phyloP scores from a whole-genome alignment of 2,888 invertebrate genomes.

The Agriopis leucophaearia region DNA sequence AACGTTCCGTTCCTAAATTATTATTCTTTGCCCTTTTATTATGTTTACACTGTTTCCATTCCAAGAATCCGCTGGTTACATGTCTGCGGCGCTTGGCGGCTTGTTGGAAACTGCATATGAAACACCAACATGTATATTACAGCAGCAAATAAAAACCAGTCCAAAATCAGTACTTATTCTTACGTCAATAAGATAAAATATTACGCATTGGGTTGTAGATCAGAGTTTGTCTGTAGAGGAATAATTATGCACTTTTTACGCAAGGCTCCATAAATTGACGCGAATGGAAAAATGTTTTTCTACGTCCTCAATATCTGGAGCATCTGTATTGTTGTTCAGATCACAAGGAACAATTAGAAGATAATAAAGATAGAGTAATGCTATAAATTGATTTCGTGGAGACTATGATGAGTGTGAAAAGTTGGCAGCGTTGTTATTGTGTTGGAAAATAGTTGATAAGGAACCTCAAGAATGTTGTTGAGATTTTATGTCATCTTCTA shows the following conservation, averaged over 20 bases:
- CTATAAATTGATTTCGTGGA: constrained; percentile 44
- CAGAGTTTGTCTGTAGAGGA: constrained; percentile 41
- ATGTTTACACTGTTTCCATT: constrained; percentile 68
- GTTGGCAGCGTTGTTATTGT: constrained; percentile 31
- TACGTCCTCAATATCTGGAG: constrained; percentile 42
- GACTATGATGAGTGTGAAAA: constrained; percentile 40
- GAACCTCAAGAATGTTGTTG: neutral
- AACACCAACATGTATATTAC: constrained; percentile 36
- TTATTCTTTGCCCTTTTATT: constrained; percentile 66
- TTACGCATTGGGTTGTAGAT: neutral
- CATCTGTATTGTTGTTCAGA: constrained; percentile 45
- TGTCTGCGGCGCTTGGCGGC: constrained; percentile 41
- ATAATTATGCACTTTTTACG: constrained; percentile 51
- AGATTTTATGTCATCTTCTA: neutral
- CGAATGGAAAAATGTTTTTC: constrained; percentile 51
- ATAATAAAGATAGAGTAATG: constrained; percentile 32
- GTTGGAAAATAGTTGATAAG: neutral
- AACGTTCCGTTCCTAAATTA: constrained; percentile 59
- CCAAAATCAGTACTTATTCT: constrained; percentile 36
- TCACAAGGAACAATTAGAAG: constrained; percentile 45
- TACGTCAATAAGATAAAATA: constrained; percentile 12
- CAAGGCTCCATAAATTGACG: constrained; percentile 50
- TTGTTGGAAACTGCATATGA: constrained; percentile 50
- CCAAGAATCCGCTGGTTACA: constrained; percentile 58
- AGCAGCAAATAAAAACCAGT: neutral